Conservation (phyloP, 2,888 invertebrate genomes). For the Plutella xylostella region DNA sequence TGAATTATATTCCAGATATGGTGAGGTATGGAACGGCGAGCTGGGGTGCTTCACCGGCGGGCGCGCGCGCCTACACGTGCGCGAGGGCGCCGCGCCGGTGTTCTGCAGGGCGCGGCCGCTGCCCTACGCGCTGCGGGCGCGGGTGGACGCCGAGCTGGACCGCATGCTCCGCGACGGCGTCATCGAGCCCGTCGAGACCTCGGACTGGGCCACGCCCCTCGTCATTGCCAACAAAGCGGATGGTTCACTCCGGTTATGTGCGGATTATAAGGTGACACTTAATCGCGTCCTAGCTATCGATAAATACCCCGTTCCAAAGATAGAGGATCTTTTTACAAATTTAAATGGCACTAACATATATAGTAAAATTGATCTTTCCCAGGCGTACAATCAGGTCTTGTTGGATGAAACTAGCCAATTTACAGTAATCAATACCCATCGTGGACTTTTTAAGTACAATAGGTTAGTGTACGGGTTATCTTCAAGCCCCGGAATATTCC, state of each 20-base stretch:
- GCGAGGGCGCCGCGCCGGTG: not conserved
- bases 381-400: not conserved
- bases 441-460: not conserved
- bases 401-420: not conserved
- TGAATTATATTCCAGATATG: not conserved
- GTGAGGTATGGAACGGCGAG: not conserved
- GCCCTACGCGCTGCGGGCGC: not conserved
- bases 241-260: slow-evolving; percentile 7
- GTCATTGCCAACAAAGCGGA: slow-evolving; percentile 15
- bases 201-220: slow-evolving; percentile 20
- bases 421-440: not conserved
- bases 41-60: not conserved
- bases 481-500: not conserved
- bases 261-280: slow-evolving; percentile 11
- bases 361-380: not conserved
- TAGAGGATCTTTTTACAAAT: slow-evolving; percentile 5
- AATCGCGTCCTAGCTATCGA: slow-evolving; percentile 12
- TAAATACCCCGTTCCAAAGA: slow-evolving; percentile 10
- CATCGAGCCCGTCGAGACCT: slow-evolving; percentile 3
- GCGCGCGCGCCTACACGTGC: not conserved
- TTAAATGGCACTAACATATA: not conserved
- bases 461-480: not conserved
- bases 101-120: not conserved
- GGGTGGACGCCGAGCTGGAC: not conserved
- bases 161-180: not conserved